Evolutionary conservation across 1,140 invertebrate genomes (phyloP), one percentile per base, ranked within the genome.

Genomic region (Zeugodacus cucurbitae): DNA sequence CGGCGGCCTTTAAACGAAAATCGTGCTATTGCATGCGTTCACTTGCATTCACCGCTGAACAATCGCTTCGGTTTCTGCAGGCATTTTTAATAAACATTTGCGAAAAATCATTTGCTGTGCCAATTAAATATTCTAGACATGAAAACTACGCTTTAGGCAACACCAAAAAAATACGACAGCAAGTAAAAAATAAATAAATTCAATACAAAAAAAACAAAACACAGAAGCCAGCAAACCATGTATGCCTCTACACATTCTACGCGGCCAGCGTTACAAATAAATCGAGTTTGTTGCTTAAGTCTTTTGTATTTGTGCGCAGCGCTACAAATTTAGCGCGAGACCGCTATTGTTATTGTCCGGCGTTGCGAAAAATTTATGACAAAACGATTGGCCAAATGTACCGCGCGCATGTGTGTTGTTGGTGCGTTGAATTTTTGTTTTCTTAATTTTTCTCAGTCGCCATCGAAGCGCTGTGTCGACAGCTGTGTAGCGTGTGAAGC

Each of bases 241-340:
- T 62, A 26, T 62, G n/a, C 6, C 26, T 54, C 14, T 20, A 4
- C 70, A 41, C 20, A 44, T 74, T 74, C 20, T 22, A 74, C 34
- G 70, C 37, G 14, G 37, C 10, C 14, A 41, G 32, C 34, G 34
- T 74, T n/a, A 48, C 6, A 82, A 26, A 48, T 1, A 82, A 26
- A n/a, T 14, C 11, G 89, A 91, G 91, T 92, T 92, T 74, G 90
- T 91, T 91, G 88, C 91, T 90, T 92, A 92, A 91, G 90, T 92
- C 91, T 91, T 92, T 92, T 87, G 91, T 90, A 26, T 67, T 14
- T 67, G 8, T 17, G 59, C 26, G 22, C 34, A 32, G 67, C 1
- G 37, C n/a, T 48, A 26, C 10, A n/a, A 14, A 48, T 48, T 48
- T 54, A 54, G 34, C 22, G 10, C 41, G 74, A 26, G 44, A 82